Base-by-base conservation (phyloP, 35 echinoderm and acorn worm genomes). In the Ophioderma brevispina region DNA sequence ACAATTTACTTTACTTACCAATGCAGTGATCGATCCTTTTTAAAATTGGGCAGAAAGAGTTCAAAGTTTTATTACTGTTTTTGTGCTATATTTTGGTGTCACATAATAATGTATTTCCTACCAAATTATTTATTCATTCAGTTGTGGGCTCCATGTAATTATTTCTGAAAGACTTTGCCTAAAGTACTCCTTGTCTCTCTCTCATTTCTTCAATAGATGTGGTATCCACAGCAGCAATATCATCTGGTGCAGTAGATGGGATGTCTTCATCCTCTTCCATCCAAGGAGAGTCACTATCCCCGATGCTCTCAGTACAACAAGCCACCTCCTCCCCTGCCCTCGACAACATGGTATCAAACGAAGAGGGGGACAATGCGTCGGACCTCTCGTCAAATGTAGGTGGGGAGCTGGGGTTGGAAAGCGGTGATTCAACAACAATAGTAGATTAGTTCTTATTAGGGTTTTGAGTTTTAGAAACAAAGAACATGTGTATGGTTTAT, bases 261-360 rank as follows among this genome's bases (percentile, higher is more conserved):
- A 86, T 46, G 55, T 59, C 84, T 15, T 70, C 91, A 13, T 82
- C 77, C n/a, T 70, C 59, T 15, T 70, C 59, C 59, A 70, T 70
- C 23, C 59, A 70, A 3, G 63, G 77, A 14, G 93, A 90, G 19
- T 82, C 75, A 39, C 32, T 95, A 32, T 95, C 93, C 81, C 89
- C 93, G 0, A 94, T 94, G 77, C 49, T 81, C 0, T 64, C 42
- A 35, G 88, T 49, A 32, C 40, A 39, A n/a, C 83, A 79, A 28
- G 79, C 40, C 15, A 75, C 84, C 5, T 70, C 86, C 50, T 83
- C 92, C 36, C 84, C 93, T 0, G 64, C 80, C 13, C 33, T 91
- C 3, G 93, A 82, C 4, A 83, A 90, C 59, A 49, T 95, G 33
- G 83, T 86, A 64, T 39, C 63, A 30, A 91, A 86, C 36, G 89